These are phyloP conservation scores for Ammodytes dubius DNA, from an alignment of 2,113 vertebrate species.

Conservation along the genomic window DNA sequence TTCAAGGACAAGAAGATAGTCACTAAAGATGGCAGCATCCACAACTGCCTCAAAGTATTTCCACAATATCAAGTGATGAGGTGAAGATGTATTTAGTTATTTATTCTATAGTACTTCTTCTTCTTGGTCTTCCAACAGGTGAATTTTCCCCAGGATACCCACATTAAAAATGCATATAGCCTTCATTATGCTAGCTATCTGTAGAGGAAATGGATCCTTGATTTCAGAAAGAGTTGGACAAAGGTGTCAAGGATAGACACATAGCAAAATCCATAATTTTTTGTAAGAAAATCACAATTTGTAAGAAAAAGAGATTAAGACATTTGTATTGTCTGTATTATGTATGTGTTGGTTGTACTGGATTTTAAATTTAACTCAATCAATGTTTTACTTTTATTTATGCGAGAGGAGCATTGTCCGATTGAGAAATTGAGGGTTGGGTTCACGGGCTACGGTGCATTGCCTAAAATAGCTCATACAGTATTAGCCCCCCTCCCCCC, in stretches of 20 bases:
- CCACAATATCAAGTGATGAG: no score
- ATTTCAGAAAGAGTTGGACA: not conserved
- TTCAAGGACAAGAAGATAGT: no score
- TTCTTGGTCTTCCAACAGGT: no score
- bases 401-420: not conserved
- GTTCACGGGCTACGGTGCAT: not conserved
- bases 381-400: not conserved
- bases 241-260: not conserved
- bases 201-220: not conserved
- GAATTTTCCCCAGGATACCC: no score
- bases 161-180: no score
- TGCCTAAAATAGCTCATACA: not conserved
- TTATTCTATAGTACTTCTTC: no score
- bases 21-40: no score
- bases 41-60: no score
- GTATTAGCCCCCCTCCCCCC: not conserved
- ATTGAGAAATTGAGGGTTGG: not conserved
- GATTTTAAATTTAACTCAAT: not conserved
- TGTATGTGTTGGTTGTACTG: not conserved
- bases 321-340: not conserved
- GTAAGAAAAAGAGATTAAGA: not conserved
- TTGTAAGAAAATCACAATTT: not conserved
- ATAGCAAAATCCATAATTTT: not conserved
- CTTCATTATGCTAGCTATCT: no score
- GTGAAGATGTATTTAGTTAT: no score